These are phyloP conservation scores for Liasis olivaceus DNA, from an alignment of 2,797 vertebrate genomes.

Conservation along the genomic window DNA sequence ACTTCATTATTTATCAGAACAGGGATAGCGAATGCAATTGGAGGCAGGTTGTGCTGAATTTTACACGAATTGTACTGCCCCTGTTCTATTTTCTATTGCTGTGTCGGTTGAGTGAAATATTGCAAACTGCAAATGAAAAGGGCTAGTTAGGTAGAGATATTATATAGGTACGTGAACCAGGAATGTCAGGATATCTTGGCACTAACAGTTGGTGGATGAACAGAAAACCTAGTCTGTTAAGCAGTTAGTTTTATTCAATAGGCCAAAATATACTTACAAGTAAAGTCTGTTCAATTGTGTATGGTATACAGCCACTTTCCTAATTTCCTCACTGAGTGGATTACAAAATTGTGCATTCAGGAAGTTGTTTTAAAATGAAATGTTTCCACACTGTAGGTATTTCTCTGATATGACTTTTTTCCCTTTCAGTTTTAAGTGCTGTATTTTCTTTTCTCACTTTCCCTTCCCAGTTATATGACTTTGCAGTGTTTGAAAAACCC, in stretches of 20 bases:
- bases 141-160: not conserved
- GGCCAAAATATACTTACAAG: constrained; percentile 10
- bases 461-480: not conserved
- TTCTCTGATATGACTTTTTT: constrained; percentile 8
- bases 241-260: not conserved
- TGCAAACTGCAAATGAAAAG: not conserved
- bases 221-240: not conserved
- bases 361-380: constrained; percentile 16
- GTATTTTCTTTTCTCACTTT: not conserved
- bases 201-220: constrained; percentile 10
- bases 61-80: not conserved
- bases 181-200: constrained; percentile 3
- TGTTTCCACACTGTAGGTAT: not conserved
- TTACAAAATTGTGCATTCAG: constrained; percentile 7
- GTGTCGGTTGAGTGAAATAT: not conserved
- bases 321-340: not conserved
- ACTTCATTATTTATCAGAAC: not conserved
- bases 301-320: not conserved
- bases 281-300: not conserved
- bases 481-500: not conserved
- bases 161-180: not conserved
- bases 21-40: too few species aligned
- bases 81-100: not conserved
- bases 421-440: not conserved
- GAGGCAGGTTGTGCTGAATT: not conserved